Evolutionary conservation across 2,797 vertebrate genomes (phyloP).

Genomic region (Rhabdomys pumilio): DNA sequence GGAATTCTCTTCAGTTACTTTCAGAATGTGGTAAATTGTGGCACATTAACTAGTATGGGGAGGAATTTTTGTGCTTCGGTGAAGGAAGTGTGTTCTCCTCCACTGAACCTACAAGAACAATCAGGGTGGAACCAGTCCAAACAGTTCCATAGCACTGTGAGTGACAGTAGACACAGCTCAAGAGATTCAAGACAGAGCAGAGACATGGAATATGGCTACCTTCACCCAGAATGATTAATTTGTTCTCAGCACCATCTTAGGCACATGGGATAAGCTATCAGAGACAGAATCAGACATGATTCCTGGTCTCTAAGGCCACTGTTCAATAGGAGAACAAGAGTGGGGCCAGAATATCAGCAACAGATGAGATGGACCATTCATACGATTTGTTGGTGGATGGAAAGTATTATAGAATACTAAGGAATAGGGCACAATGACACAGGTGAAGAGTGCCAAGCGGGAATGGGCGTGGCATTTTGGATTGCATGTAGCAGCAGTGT

Average conservation of each 20-base stretch:
- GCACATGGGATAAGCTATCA: not conserved
- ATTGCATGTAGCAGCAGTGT: not conserved
- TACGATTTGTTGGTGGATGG: not conserved
- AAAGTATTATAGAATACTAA: not conserved
- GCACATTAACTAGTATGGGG: not conserved
- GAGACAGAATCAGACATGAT: not conserved
- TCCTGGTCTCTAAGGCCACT: not conserved
- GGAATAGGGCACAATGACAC: not conserved
- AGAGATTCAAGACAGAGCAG: not conserved
- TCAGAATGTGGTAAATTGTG: not conserved
- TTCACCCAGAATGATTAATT: not conserved
- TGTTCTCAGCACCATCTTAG: not conserved
- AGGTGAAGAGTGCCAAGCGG: fast-evolving
- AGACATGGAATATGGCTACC: not conserved
- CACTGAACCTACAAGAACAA: not conserved
- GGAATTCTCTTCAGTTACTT: not conserved
- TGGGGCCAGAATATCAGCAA: not conserved
- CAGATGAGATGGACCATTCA: not conserved
- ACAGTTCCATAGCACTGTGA: not conserved
- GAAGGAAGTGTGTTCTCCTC: not conserved
- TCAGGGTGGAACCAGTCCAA: not conserved
- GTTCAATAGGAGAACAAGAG: not conserved
- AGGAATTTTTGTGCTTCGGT: not conserved
- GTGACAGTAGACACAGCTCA: fast-evolving
- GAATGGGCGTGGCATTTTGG: not conserved